These are phyloP conservation scores for Chironomus riparius DNA, from an alignment of 2,888 invertebrate species.

Conservation along the genomic window DNA sequence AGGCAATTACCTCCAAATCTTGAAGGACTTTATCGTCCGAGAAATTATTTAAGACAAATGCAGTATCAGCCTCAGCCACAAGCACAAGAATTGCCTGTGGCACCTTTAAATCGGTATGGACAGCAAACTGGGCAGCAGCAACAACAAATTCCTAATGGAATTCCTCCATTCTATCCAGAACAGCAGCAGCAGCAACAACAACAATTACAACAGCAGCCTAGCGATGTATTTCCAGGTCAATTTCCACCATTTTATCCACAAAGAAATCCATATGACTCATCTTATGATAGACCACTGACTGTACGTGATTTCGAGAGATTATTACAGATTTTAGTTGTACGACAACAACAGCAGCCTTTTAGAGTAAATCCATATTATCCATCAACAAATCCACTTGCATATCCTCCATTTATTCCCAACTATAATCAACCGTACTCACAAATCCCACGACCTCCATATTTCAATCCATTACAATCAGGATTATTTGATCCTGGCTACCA, in stretches of 20 bases:
- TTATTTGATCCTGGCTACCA: constrained; percentile 26
- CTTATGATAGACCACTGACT: constrained; percentile 59
- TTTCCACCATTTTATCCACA: constrained; percentile 35
- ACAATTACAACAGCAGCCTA: constrained; percentile 29
- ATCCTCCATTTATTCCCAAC: constrained; percentile 26
- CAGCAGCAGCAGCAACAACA: constrained; percentile 19
- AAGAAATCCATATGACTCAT: constrained; percentile 45
- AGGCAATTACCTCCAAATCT: constrained; percentile 27
- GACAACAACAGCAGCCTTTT: constrained; percentile 48
- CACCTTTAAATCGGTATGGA: no score
- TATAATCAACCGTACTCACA: constrained; percentile 25
- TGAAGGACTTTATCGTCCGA: constrained; percentile 23
- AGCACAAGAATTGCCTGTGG: neutral
- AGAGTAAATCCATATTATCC: constrained; percentile 21
- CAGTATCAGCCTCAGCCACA: neutral
- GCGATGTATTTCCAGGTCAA: constrained; percentile 4
- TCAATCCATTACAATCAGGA: constrained; percentile 6
- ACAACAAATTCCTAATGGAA: constrained; percentile 32
- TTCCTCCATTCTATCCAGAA: constrained; percentile 28
- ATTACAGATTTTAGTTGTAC: constrained; percentile 53
- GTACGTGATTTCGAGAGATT: constrained; percentile 60
- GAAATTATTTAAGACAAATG: constrained; percentile 44
- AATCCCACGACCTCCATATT: constrained; percentile 29
- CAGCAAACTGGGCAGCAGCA: constrained; percentile 27
- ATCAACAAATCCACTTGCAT: constrained; percentile 21